Evolutionary conservation across 1,140 invertebrate genomes (phyloP), one percentile per base, ranked within the genome.

Genomic region (Samia ricini): DNA sequence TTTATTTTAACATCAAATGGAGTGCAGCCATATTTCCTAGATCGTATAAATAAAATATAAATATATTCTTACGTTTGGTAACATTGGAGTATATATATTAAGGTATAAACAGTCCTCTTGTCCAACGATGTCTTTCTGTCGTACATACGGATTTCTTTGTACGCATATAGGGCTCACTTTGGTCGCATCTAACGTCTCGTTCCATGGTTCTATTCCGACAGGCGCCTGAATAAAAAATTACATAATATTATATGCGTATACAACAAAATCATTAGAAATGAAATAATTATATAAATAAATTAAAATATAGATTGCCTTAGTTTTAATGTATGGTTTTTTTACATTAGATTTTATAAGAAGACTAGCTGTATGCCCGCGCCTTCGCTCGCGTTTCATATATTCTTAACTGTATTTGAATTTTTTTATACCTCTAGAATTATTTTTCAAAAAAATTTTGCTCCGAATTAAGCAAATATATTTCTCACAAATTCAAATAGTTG

Each of bases 81-180:
- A 78, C 79, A 61, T 93, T 91, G 15, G 94, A 2, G 94, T 94
- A 77, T 97, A 97, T 8, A 98, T 94, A 76, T 98, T 98, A 0
- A 98, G 83, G 71, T 96, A 97, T 1, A 98, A 91, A 69, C 97
- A 98, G 83, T 98, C 96, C 85, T 97, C 96, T 20, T 89, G 88
- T 0, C 95, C 95, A 23, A 93, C 91, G 12, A 95, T 91, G 23
- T 92, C 83, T 33, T 91, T 80, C 62, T 93, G 90, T 56, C 94
- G 89, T 0, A 92, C 90, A 73, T 94, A 95, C 7, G 94, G 93
- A 81, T 95, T 95, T 7, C 94, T 90, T 76, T 97, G 96, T 19
- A 93, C 93, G 72, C 95, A 97, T 19, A 94, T 91, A 0, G 92
- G 85, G 0, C 93, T 92, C 66, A 93, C 92, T 50, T 91, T 75